Base-by-base conservation (phyloP, 2,888 invertebrate genomes). In the Epirrhoe alternata region DNA sequence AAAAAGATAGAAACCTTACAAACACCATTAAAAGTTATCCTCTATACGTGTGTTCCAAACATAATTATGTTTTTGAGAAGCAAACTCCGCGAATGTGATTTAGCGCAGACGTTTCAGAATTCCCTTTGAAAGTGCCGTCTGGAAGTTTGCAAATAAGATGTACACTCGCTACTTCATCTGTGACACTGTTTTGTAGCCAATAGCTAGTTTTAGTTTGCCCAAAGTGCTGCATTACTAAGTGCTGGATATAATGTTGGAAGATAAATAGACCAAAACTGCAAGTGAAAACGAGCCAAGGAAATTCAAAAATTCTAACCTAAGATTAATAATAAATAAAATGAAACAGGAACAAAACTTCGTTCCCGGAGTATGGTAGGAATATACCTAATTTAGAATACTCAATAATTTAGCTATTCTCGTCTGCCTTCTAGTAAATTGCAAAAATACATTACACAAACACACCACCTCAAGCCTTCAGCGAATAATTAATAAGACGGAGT, bases 71-170 rank as follows among this genome's bases (percentile, higher is more conserved):
- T 66, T 58, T 61, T 61, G 45, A 61, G 64, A 61, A 47, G 55
- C 54, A 60, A 69, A 66, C 69, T 66, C 66, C 42, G 58, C 33
- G 38, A 69, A 69, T 66, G 63, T 66, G 63, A 69, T 66, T 69
- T 64, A 12, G 30, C 53, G 31, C 30, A 24, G 47, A 53, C 58
- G 42, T 35, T 61, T 62, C 49, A 8, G 52, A 31, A 60, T 63
- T 67, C 63, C 33, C 63, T 67, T 67, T 67, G 59, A 67, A 61
- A 60, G 59, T 54, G 52, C 38, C 49, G 53, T 5, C 55, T 59
- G 38, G 47, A 66, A 66, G 45, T 66, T 66, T 35, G 58, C 16
- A 45, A 59, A 62, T 47, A 51, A 54, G 42, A 50, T 55, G 30
- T 42, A 53, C 24, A 30, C 30, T 50, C 24, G 16, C 16, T 53